A percentile compares a stretch with the other conserved stretches of the same genome.
These are phyloP conservation scores for Himalopsyche anomala DNA, from an alignment of 2,888 invertebrate genomes.

Conservation along the genomic window DNA sequence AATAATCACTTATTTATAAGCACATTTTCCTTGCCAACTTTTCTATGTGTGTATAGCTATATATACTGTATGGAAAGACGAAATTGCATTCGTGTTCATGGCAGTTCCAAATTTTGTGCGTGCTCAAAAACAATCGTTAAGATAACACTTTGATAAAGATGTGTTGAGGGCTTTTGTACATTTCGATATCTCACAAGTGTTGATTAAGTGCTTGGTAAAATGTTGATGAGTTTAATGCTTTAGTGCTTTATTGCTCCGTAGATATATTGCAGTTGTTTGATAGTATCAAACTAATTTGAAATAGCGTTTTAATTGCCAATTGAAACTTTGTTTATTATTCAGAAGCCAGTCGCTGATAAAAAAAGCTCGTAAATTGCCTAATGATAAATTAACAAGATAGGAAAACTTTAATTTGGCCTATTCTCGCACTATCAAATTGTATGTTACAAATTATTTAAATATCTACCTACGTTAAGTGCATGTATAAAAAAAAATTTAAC, in stretches of 20 bases:
- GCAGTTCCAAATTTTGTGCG: slow-evolving; percentile 4
- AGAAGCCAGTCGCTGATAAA: not conserved
- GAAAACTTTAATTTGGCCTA: not conserved
- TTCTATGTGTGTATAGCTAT: too few relatives aligned
- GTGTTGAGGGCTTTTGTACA: slow-evolving; percentile 30
- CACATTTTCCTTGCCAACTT: too few relatives aligned
- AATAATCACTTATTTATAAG: too few relatives aligned
- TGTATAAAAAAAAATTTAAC: too few relatives aligned
- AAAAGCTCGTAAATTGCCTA: not conserved
- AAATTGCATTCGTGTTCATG: slow-evolving; percentile 31
- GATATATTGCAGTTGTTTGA: slow-evolving; percentile 31
- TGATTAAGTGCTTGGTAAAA: slow-evolving; percentile 24
- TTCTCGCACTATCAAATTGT: too few relatives aligned
- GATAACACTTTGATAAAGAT: slow-evolving; percentile 30
- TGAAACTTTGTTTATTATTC: slow-evolving; percentile 20
- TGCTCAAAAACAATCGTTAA: slow-evolving; percentile 9
- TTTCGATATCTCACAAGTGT: slow-evolving; percentile 29
- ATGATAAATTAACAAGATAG: not conserved
- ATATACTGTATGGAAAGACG: not conserved
- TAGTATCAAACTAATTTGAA: slow-evolving; percentile 34
- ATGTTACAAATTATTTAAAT: too few relatives aligned
- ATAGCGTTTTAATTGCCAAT: slow-evolving; percentile 34
- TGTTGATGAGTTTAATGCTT: slow-evolving; percentile 2
- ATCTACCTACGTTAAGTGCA: too few relatives aligned
- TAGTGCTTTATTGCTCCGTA: not conserved